Evolutionary conservation across 1,140 invertebrate species (phyloP), one percentile per base, ranked within the genome.

Genomic region (Anadara kagoshimensis): DNA sequence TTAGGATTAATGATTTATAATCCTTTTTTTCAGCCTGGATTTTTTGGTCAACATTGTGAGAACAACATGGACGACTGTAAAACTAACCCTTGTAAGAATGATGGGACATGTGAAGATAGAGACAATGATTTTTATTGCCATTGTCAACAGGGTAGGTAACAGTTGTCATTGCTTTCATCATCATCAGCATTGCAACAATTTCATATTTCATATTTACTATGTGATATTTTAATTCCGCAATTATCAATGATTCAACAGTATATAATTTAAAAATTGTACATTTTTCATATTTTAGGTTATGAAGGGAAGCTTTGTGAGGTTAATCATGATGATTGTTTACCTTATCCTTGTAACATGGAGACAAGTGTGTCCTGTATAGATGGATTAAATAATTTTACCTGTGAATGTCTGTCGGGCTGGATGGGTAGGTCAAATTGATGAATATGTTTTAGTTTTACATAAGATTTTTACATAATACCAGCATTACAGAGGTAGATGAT

Each of bases 41-140:
- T 62, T 49, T 67, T 56, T 53, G 96, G 96, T 12, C 73, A 88
- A n/a, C 93, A 93, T 24, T 87, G 82, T 82, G 80, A 84, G 51
- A 93, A 0, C 94, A 97, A 85, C 89, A 95, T 51, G 0, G 96
- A 97, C 86, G 94, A 96, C 84, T 98, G 97, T 87, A 95, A 97
- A 85, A 95, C 94, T 57, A 92, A 53, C 16, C 96, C 96, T 0
- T 98, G 96, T 86, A 83, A 91, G 54, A 96, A 97, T 81, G 94
- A 94, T 0, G 96, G 94, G 24, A 78, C 63, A 16, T 86, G 84
- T 78, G 56, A 51, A 7, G 63, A 79, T n/a, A 62, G 44, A 91
- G 91, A 59, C 90, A 91, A 73, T 20, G 75, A 63, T n/a, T 78
- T 63, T 51, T 67, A 66, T 29, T 85, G 83, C 64, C 26, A 51